phyloP scores from a whole-genome alignment of 2,113 vertebrate genomes.

The Hippocampus barbouri region DNA sequence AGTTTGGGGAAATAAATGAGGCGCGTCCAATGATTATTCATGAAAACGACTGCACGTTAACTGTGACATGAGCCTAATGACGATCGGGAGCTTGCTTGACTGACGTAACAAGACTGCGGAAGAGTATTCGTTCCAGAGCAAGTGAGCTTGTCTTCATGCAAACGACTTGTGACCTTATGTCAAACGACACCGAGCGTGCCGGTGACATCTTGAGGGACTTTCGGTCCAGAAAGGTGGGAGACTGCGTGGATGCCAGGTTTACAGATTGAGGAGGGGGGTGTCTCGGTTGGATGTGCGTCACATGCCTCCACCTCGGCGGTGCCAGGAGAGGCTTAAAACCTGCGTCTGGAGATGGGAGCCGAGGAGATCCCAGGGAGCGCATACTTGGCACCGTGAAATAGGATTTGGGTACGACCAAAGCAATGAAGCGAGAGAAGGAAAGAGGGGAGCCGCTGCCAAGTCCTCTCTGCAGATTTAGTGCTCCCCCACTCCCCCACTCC shows the following conservation, averaged over 20 bases:
- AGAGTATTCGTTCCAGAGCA: conserved; percentile 20
- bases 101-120: conserved; percentile 7
- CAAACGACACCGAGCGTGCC: conserved; percentile 26
- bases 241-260: background rate
- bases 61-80: conserved; percentile 21
- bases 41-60: conserved; percentile 10
- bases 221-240: background rate
- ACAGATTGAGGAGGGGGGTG: conserved; percentile 9
- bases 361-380: conserved; percentile 71
- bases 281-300: conserved; percentile 59
- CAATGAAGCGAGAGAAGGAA: conserved; percentile 64
- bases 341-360: conserved; percentile 70
- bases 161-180: conserved; percentile 2
- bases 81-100: conserved; percentile 24
- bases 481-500: conserved; percentile 59
- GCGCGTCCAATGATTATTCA: conserved; percentile 36
- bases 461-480: conserved; percentile 67
- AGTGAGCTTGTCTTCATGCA: background rate
- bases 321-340: conserved; percentile 72
- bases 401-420: conserved; percentile 71
- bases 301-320: conserved; percentile 59
- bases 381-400: conserved; percentile 73
- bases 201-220: background rate
- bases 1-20: conserved; percentile 47
- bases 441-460: conserved; percentile 65